Evolutionary conservation across 2,113 vertebrate genomes (phyloP), one percentile per base, ranked within the genome.

Genomic region (Crocuta crocuta): DNA sequence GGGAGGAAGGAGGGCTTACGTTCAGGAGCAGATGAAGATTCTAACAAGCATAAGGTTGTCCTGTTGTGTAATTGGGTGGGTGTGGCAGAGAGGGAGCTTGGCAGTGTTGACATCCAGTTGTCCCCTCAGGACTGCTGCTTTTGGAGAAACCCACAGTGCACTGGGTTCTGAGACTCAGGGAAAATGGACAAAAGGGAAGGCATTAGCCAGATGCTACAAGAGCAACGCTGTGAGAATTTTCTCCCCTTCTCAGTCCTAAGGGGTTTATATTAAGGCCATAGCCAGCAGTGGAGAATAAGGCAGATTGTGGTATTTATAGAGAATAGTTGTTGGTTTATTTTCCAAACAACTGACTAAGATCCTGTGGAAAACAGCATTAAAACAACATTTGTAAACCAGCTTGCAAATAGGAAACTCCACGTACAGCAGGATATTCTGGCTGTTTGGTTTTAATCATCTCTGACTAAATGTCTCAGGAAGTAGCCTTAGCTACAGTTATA

Each of bases 371-470:
- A 74, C 74, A 94, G 83, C 68, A 84, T 63, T 93, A 85, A 95
- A 95, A 79, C 55, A 96, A 78, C 24, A 93, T 95, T 96, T 95
- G 73, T 61, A 92, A 95, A 95, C 45, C 79, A 92, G 23, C 70
- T 96, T 95, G 50, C 82, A 74, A 88, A 50, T 82, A 74, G 63
- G 45, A 96, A 96, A 80, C 63, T 84, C 43, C 45, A 70, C 83
- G 45, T 90, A 78, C 19, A 53, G 76, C 7, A 95, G 58, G 19
- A 80, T 23, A 84, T 82, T 95, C 96, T 88, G 93, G 39, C 39
- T 95, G 26, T 94, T 97, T 96, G 80, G 16, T 96, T 97, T 96
- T 80, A 96, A 88, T 98, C 70, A n/a, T 94, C 11, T 92, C 15
- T 92, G 50, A 17, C 23, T 96, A 61, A 98, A 53, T 89, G 68